A percentile compares a stretch with the other conserved stretches of the same genome.
These are phyloP conservation scores for Orycteropus afer DNA, from an alignment of 2,113 vertebrate genomes.

Conservation along the genomic window DNA sequence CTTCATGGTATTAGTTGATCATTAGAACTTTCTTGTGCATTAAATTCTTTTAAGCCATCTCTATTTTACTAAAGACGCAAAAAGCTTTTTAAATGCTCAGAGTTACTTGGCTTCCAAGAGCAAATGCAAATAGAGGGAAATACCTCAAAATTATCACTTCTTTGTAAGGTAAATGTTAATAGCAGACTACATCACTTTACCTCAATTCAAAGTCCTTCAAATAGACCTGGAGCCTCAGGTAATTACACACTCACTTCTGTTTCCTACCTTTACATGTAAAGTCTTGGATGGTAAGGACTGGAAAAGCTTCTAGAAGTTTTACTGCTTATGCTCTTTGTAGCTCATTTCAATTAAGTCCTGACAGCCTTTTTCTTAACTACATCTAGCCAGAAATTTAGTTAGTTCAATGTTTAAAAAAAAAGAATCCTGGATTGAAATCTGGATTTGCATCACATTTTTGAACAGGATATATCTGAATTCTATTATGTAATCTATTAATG, in stretches of 20 bases:
- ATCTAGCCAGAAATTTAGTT: not conserved
- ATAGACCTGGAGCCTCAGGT: not conserved
- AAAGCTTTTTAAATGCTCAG: conserved; percentile 31
- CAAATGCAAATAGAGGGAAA: conserved; percentile 53
- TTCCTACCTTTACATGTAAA: conserved; percentile 32
- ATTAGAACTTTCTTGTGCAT: conserved; percentile 13
- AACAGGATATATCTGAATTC: not conserved
- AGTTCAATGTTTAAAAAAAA: conserved; percentile 9
- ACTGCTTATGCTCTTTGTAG: not conserved
- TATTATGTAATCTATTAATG: not conserved
- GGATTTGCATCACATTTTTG: not conserved
- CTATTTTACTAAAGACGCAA: conserved; percentile 49
- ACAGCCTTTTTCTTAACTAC: not conserved
- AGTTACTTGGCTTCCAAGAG: conserved; percentile 29
- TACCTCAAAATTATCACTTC: conserved; percentile 46
- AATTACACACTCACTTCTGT: not conserved
- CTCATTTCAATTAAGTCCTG: not conserved
- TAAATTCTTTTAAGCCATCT: not conserved
- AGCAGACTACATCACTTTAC: not conserved
- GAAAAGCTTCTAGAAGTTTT: not conserved
- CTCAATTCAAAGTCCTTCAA: not conserved
- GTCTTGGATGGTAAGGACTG: not conserved
- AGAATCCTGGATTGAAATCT: not conserved
- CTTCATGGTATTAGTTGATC: conserved; percentile 37
- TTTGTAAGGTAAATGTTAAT: conserved; percentile 21